Evolutionary conservation across 2,797 vertebrate species (phyloP).

Genomic region (Typhlichthys eigenmanni): DNA sequence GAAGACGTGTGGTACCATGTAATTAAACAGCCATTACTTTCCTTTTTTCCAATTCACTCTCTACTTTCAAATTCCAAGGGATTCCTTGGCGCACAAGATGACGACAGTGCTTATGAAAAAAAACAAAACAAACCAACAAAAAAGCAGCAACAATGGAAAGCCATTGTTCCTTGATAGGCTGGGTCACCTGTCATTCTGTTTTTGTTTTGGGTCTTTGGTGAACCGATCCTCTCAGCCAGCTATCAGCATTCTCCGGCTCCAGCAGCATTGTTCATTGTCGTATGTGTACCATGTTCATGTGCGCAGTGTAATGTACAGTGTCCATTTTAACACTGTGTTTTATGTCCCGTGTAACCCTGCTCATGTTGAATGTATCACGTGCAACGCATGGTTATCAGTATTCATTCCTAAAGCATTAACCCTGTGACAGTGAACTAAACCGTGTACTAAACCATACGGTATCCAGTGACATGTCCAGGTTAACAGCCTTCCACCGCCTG

Average conservation of each 20-base stretch:
- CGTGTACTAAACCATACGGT: slow-evolving; percentile 38
- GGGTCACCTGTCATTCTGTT: neutral
- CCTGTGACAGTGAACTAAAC: neutral
- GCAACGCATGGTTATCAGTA: slow-evolving; percentile 21
- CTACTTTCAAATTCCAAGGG: slow-evolving; percentile 35
- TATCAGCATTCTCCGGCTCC: slow-evolving; percentile 30
- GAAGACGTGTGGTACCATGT: slow-evolving; percentile 42
- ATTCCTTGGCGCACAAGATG: slow-evolving; percentile 41
- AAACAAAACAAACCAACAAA: slow-evolving; percentile 25
- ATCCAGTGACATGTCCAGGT: slow-evolving; percentile 40
- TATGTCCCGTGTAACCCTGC: slow-evolving; percentile 9
- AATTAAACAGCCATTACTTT: slow-evolving; percentile 58
- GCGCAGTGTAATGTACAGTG: slow-evolving; percentile 26
- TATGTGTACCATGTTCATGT: slow-evolving; percentile 4
- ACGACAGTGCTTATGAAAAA: slow-evolving; percentile 36
- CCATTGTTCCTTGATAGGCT: slow-evolving; percentile 43
- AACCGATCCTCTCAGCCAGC: slow-evolving; percentile 6
- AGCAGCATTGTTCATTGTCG: slow-evolving; percentile 35
- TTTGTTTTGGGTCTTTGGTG: slow-evolving; percentile 19
- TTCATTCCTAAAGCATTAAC: slow-evolving; percentile 21
- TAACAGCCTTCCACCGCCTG: slow-evolving; percentile 49
- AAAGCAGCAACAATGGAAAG: slow-evolving; percentile 26
- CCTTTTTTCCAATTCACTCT: slow-evolving; percentile 21
- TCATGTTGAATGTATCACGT: slow-evolving; percentile 13
- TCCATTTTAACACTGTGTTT: slow-evolving; percentile 18